Conservation (phyloP, 2,797 vertebrate genomes). For the Ptychadena robeensis region DNA sequence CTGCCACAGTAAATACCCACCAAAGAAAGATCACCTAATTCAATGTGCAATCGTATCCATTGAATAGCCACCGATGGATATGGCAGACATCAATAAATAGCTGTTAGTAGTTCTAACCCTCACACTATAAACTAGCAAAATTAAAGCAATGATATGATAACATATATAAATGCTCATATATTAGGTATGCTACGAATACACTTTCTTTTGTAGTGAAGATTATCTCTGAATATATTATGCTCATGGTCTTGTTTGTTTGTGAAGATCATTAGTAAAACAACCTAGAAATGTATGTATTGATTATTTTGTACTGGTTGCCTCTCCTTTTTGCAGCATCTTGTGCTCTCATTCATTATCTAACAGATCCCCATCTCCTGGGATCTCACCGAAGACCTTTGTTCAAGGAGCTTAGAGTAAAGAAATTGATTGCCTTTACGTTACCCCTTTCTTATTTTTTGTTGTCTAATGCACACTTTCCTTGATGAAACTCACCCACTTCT, state of each 20-base stretch:
- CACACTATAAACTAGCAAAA: not conserved
- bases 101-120: no score
- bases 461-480: slow-evolving; percentile 6
- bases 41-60: no score
- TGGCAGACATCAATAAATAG: no score
- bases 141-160: no score
- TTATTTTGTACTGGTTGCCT: not conserved
- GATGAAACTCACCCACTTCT: not conserved
- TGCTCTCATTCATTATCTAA: slow-evolving; percentile 40
- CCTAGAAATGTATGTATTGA: not conserved
- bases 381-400: not conserved
- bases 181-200: not conserved
- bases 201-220: not conserved
- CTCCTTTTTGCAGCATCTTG: not conserved
- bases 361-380: slow-evolving; percentile 25
- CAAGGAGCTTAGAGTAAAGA: slow-evolving; percentile 10
- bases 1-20: no score
- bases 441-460: slow-evolving; percentile 4
- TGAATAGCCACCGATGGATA: no score
- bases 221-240: not conserved
- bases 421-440: slow-evolving; percentile 32
- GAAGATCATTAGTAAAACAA: not conserved
- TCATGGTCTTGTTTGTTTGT: not conserved
- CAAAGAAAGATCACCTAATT: no score
- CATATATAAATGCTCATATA: not conserved